Evolutionary conservation across 2,888 invertebrate species (phyloP).

Genomic region (Chaetogeoica ovagalla): DNA sequence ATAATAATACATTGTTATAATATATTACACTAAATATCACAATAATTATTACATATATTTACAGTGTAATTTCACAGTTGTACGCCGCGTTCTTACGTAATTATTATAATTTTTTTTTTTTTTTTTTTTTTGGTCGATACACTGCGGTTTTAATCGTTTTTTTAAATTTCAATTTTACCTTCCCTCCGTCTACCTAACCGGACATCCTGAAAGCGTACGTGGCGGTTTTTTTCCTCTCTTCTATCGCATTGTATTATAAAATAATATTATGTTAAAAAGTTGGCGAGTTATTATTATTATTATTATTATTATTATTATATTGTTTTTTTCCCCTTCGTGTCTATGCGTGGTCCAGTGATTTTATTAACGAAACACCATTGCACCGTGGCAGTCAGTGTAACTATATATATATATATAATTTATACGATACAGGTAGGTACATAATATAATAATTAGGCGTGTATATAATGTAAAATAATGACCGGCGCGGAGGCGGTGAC

Average conservation of each 20-base stretch:
- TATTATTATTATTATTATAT: constrained; percentile 14
- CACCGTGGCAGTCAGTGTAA: too few species aligned
- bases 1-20: neutral
- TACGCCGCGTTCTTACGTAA: neutral
- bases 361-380: constrained; percentile 8
- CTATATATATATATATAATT: neutral
- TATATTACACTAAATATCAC: neutral
- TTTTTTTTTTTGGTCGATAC: neutral
- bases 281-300: constrained; percentile 9
- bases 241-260: neutral
- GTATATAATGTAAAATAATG: constrained; percentile 33
- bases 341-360: constrained; percentile 26
- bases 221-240: neutral
- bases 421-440: neutral
- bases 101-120: constrained; percentile 26
- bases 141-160: constrained; percentile 11
- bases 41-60: neutral
- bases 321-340: constrained; percentile 6
- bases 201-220: constrained; percentile 13
- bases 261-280: constrained; percentile 2
- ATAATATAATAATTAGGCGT: constrained; percentile 37
- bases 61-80: neutral
- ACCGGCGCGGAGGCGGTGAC: neutral
- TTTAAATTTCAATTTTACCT: constrained; percentile 19
- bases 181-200: neutral